Evolutionary conservation across 2,113 vertebrate species (phyloP), one percentile per base, ranked within the genome.

Genomic region (Neolamprologus variostigma): DNA sequence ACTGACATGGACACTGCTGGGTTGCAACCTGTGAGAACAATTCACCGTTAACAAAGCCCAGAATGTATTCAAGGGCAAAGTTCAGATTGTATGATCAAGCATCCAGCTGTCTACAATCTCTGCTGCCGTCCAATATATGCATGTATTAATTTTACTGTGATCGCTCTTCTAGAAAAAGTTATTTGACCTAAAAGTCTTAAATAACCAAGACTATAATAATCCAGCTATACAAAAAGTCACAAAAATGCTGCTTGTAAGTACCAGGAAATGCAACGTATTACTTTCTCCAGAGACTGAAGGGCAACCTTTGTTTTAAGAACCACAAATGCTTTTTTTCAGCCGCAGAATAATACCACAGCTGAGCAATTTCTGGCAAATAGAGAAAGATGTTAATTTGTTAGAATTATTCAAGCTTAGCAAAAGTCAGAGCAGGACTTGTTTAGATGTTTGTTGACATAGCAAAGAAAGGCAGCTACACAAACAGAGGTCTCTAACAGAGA

Each of bases 381-480:
- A 84, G 11, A 73, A 63, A 80, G 26, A 76, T 89, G 80, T 88
- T 92, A 33, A 93, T 93, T 91, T 89, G 83, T 90, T 91, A 91
- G 79, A 94, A 93, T 93, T 87, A 92, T 82, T 81, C 16, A 31
- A 83, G 82, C 45, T 17, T 82, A 26, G 53, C 13, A 40, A 42
- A 59, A 87, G 68, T 82, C 26, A 37, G 37, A 86, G 78, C 53
- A 54, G 42, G 55, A 80, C 55, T 26, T 54, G 11, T 51, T 59
- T 83, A 7, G 42, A 19, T 76, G 33, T n/a, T 51, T 45, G 59
- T 61, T 73, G 45, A 86, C 73, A 63, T 80, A 45, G 35, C 50
- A 78, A 79, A 51, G 3, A 78, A n/a, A 78, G 4, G 11, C 42
- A 13, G 73, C 45, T 31, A 51, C 26, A 78, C 45, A 78, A 88